Evolutionary conservation across 2,113 vertebrate species (phyloP).

Genomic region (Entomyzon cyanotis): DNA sequence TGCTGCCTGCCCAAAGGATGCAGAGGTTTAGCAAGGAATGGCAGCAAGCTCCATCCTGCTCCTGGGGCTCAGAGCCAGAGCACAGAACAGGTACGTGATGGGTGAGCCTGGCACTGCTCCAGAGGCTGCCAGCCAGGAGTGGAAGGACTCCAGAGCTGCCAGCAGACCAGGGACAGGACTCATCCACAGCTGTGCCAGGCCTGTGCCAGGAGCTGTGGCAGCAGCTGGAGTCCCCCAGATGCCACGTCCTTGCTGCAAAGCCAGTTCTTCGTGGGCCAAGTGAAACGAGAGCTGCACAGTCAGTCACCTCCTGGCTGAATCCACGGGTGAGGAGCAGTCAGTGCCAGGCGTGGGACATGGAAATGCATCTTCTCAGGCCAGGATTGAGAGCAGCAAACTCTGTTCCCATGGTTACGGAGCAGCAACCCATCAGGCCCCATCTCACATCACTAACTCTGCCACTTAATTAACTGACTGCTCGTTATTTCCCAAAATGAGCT

Average conservation of each 20-base stretch:
- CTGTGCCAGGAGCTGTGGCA: background rate
- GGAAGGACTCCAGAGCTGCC: too few species aligned
- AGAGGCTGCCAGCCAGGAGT: background rate
- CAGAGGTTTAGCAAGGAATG: background rate
- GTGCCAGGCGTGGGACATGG: background rate
- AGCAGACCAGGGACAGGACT: background rate
- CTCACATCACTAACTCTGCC: conserved; percentile 59
- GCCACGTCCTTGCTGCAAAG: background rate
- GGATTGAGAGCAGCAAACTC: conserved; percentile 6
- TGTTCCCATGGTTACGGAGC: background rate
- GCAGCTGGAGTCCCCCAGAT: background rate
- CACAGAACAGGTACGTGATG: fast-evolving
- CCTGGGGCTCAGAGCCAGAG: background rate
- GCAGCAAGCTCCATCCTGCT: background rate
- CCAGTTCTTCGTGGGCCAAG: background rate
- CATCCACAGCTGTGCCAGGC: background rate
- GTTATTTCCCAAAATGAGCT: conserved; percentile 52
- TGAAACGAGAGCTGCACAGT: background rate
- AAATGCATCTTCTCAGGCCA: conserved; percentile 36
- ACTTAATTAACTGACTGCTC: conserved; percentile 65
- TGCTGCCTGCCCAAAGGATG: background rate
- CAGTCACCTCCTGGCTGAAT: background rate
- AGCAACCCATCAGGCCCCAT: conserved; percentile 19
- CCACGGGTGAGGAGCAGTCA: background rate
- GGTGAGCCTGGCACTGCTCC: fast-evolving